phyloP scores from a whole-genome alignment of 2,888 invertebrate genomes.

The Synanthedon myopaeformis region DNA sequence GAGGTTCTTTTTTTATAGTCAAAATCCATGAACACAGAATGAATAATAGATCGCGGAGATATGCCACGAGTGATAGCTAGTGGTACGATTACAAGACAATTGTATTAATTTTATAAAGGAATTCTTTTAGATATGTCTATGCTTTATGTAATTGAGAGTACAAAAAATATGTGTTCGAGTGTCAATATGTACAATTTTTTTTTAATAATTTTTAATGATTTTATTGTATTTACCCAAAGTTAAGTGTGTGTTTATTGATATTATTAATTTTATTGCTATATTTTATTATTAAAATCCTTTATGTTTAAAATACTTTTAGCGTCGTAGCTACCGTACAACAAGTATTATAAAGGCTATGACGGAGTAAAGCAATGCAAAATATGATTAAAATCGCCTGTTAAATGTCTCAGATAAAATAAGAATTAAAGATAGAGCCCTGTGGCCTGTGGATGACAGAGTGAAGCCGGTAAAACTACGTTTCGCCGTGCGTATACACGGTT shows the following conservation, averaged over 20 bases:
- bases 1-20: too few relatives aligned
- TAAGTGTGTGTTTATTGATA: slow-evolving; percentile 61
- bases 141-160: slow-evolving; percentile 44
- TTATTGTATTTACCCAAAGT: slow-evolving; percentile 65
- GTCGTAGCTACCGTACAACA: slow-evolving; percentile 11
- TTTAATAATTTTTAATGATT: slow-evolving; percentile 17
- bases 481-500: too few relatives aligned
- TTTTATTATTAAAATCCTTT: slow-evolving; percentile 30
- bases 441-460: too few relatives aligned
- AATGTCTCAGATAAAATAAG: too few relatives aligned
- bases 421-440: too few relatives aligned
- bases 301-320: background rate
- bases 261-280: slow-evolving; percentile 62
- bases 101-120: too few relatives aligned
- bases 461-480: too few relatives aligned
- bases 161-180: slow-evolving; percentile 68
- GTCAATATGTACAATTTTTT: slow-evolving; percentile 38
- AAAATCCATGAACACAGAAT: too few relatives aligned
- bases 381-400: background rate
- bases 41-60: too few relatives aligned
- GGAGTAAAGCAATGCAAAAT: slow-evolving; percentile 7
- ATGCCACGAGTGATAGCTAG: too few relatives aligned
- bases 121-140: too few relatives aligned
- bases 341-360: slow-evolving; percentile 40
- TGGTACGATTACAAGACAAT: too few relatives aligned